These are phyloP conservation scores for Antennarius maculatus DNA, from an alignment of 2,797 vertebrate species.

Conservation along the genomic window DNA sequence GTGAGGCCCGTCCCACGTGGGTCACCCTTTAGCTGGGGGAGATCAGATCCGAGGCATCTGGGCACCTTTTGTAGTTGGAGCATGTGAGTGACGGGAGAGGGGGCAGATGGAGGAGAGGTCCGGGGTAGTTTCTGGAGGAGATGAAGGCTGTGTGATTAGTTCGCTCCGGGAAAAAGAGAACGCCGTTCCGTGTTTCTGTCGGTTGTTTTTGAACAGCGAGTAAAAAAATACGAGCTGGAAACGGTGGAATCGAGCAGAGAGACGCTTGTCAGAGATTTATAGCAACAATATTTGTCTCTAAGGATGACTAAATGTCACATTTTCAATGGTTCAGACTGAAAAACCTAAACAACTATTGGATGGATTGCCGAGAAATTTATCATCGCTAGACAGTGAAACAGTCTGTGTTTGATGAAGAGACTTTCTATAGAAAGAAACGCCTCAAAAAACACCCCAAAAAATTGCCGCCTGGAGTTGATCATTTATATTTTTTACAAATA, in stretches of 20 bases:
- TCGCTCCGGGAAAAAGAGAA: conserved; percentile 29
- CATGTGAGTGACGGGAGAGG: conserved; percentile 68
- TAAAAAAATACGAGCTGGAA: conserved; percentile 11
- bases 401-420: too few species aligned
- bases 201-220: conserved; percentile 23
- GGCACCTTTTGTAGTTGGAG: conserved; percentile 73
- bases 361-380: neutral
- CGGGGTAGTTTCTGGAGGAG: conserved; percentile 42
- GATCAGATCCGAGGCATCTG: conserved; percentile 76
- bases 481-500: too few species aligned
- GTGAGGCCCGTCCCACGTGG: conserved; percentile 70
- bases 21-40: conserved; percentile 72
- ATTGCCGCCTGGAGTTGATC: too few species aligned
- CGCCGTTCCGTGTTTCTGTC: conserved; percentile 1
- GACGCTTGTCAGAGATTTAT: neutral
- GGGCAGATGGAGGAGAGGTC: conserved; percentile 60
- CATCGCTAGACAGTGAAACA: too few species aligned
- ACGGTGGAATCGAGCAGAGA: neutral
- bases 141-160: conserved; percentile 55
- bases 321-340: neutral
- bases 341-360: neutral
- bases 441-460: too few species aligned
- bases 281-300: neutral
- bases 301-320: neutral
- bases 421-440: too few species aligned